These are phyloP conservation scores for Neomonachus schauinslandi DNA, from an alignment of 2,113 vertebrate species.

Conservation along the genomic window DNA sequence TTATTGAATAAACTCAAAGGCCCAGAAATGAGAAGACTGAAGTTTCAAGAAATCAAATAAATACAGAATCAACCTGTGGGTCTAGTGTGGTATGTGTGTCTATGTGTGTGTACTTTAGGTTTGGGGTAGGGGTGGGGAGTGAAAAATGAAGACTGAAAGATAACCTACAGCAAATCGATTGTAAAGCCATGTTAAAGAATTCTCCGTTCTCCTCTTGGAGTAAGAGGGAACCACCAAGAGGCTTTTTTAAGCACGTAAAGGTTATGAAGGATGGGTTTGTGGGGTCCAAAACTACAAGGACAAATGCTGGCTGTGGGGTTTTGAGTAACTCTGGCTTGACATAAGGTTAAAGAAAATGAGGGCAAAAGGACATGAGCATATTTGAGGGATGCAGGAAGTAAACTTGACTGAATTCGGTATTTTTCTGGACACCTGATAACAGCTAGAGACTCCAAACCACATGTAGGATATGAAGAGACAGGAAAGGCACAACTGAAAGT, in stretches of 20 bases:
- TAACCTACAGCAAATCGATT: not conserved
- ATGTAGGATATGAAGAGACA: not conserved
- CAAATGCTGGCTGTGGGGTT: not conserved
- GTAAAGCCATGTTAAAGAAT: not conserved
- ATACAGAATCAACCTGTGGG: not conserved
- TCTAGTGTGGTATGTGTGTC: not conserved
- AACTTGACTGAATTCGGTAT: not conserved
- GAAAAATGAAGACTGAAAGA: not conserved
- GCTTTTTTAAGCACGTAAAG: not conserved
- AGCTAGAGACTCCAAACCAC: not conserved
- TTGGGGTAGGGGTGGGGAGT: not conserved
- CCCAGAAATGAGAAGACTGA: not conserved
- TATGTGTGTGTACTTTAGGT: not conserved
- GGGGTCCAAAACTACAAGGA: not conserved
- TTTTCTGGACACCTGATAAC: not conserved
- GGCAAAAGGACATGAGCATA: not conserved
- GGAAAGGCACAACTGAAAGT: not conserved
- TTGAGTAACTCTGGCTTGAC: not conserved
- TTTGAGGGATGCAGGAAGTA: not conserved
- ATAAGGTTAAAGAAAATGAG: not conserved
- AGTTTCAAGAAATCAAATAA: not conserved
- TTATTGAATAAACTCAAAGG: not conserved
- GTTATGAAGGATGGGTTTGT: not conserved
- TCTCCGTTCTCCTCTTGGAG: not conserved
- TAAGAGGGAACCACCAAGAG: not conserved